Conservation (phyloP, 2,113 vertebrate genomes). For the Dolichotis patagonum region DNA sequence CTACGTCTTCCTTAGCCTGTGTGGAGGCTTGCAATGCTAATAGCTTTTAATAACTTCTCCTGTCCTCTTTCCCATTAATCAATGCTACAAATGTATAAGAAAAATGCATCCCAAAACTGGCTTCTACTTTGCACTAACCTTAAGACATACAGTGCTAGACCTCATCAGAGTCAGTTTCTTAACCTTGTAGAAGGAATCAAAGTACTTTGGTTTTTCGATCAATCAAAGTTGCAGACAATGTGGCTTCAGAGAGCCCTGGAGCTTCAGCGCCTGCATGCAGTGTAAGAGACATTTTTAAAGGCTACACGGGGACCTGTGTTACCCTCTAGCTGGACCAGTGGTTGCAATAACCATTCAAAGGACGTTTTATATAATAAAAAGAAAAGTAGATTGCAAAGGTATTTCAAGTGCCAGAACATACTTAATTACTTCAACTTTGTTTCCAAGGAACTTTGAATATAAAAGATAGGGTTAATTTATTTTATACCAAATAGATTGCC, state of each 20-base stretch:
- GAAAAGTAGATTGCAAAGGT: neutral
- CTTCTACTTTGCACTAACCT: neutral
- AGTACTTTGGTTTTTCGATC: neutral
- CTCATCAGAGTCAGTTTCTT: neutral
- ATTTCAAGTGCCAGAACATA: neutral
- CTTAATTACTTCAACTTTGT: neutral
- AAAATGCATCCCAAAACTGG: neutral
- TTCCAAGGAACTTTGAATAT: neutral
- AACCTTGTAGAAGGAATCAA: neutral
- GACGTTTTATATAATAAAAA: slow-evolving; percentile 1
- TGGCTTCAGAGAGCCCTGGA: neutral
- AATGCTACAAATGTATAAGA: neutral
- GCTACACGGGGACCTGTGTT: neutral
- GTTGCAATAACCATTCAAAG: neutral
- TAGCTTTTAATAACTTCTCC: neutral
- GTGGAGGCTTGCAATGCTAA: neutral
- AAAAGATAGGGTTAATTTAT: slow-evolving; percentile 62
- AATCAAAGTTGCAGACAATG: neutral
- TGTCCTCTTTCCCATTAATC: neutral
- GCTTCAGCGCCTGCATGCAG: neutral
- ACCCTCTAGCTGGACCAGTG: neutral
- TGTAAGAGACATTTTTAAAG: neutral
- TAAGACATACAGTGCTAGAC: neutral
- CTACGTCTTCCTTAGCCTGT: neutral
- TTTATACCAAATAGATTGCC: slow-evolving; percentile 55